phyloP scores from a whole-genome alignment of 2,797 vertebrate species.

The Staurois parvus region DNA sequence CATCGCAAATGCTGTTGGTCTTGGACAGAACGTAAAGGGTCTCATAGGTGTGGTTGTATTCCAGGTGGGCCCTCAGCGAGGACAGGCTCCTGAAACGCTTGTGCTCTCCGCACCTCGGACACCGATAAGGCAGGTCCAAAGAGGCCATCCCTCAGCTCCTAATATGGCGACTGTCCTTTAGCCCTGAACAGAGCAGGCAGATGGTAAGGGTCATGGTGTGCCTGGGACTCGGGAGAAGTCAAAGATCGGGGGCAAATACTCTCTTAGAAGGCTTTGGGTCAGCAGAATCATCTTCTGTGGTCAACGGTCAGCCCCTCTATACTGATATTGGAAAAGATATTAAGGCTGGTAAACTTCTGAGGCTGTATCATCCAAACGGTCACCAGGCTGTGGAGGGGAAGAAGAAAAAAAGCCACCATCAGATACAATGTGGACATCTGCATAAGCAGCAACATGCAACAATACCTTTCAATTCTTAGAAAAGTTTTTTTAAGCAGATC shows the following conservation, averaged over 20 bases:
- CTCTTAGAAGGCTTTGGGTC: fast-evolving
- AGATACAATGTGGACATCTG: not conserved
- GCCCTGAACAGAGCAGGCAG: conserved; percentile 24
- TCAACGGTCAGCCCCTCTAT: not conserved
- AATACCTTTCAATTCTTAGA: no score
- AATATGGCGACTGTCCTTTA: not conserved
- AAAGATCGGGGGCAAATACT: not conserved
- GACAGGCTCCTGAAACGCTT: conserved; percentile 98
- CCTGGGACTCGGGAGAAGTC: fast-evolving
- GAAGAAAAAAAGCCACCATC: not conserved
- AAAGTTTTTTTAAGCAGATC: no score
- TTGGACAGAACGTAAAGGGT: conserved; percentile 98
- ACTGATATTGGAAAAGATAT: not conserved
- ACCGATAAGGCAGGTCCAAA: conserved; percentile 97
- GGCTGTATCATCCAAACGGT: not conserved
- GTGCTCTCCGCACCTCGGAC: conserved; percentile 98
- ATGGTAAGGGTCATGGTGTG: not conserved
- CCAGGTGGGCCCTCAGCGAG: conserved; percentile 94
- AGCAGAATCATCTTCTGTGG: conserved; percentile 60
- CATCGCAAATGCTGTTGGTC: conserved; percentile 96
- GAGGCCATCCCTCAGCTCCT: conserved; percentile 89
- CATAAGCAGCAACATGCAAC: no score
- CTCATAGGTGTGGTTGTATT: conserved; percentile 99
- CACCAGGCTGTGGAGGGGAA: conserved; percentile 7
- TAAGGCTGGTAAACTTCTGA: not conserved